Percentiles rank a stretch among this genome's conserved stretches.
Conservation (phyloP, 1,140 invertebrate genomes). For the Penaeus japonicus region DNA sequence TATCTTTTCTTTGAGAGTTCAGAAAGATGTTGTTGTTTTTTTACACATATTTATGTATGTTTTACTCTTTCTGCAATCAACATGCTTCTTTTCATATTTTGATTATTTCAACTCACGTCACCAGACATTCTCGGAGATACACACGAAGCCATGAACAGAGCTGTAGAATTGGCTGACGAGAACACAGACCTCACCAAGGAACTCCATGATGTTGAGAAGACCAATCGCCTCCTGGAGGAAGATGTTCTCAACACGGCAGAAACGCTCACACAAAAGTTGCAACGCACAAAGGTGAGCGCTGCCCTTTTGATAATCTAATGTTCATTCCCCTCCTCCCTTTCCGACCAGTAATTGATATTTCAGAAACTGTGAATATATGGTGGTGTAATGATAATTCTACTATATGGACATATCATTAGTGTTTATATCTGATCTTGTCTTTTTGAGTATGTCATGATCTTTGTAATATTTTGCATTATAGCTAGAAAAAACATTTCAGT, state of each 20-base stretch:
- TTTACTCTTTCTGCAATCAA: neutral
- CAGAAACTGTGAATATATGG: neutral
- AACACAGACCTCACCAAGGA: constrained; percentile 45
- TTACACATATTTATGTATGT: neutral
- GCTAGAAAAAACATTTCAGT: neutral
- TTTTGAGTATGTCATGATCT: neutral
- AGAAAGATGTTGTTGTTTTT: neutral
- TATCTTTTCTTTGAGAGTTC: neutral
- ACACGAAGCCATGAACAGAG: constrained; percentile 41
- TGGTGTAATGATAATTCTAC: neutral
- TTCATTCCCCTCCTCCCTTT: too few relatives aligned
- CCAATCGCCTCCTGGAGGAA: constrained; percentile 30
- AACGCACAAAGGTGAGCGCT: constrained; percentile 19
- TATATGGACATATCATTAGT: too few relatives aligned
- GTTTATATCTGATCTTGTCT: neutral
- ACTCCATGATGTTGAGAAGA: constrained; percentile 30
- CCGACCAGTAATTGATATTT: too few relatives aligned
- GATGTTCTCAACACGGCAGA: constrained; percentile 26
- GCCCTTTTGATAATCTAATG: neutral
- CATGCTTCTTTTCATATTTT: neutral
- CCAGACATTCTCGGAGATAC: constrained; percentile 46
- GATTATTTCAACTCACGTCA: neutral
- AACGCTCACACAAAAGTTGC: constrained; percentile 30
- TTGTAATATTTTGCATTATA: neutral
- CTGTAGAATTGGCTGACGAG: constrained; percentile 37